phyloP scores from a whole-genome alignment of 2,797 vertebrate species.

The Cottoperca gobio region DNA sequence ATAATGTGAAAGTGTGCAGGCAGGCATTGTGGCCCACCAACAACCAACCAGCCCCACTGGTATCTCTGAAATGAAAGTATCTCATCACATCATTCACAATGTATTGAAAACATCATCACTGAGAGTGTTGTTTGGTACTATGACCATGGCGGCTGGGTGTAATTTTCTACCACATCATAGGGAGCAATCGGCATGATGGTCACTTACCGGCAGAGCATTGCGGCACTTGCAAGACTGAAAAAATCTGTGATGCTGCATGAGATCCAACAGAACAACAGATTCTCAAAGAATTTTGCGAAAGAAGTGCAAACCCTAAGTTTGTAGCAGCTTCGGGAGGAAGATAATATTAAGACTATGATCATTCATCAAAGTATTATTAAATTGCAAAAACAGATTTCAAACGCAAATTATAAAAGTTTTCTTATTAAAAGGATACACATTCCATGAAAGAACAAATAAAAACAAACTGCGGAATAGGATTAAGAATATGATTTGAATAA shows the following conservation, averaged over 20 bases:
- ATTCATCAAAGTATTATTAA: not conserved
- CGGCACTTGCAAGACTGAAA: constrained; percentile 1
- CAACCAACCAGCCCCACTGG: not conserved
- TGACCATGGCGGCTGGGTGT: not conserved
- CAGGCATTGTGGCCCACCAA: not conserved
- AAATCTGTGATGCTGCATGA: constrained; percentile 10
- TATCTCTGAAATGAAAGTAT: constrained; percentile 7
- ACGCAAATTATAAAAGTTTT: too few species aligned
- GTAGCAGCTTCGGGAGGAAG: not conserved
- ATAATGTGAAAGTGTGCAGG: not conserved
- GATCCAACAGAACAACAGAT: constrained; percentile 1
- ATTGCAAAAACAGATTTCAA: not conserved
- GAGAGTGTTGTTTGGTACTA: not conserved
- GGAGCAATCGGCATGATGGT: constrained; percentile 22
- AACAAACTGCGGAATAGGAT: not conserved
- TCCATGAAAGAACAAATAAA: not conserved
- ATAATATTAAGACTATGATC: not conserved
- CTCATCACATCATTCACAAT: constrained; percentile 4
- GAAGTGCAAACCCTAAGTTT: not conserved
- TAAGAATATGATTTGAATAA: not conserved
- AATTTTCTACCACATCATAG: constrained; percentile 22
- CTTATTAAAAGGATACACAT: not conserved
- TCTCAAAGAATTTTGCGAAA: not conserved
- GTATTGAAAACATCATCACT: constrained; percentile 19
- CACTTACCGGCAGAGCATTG: constrained; percentile 6